Percentiles rank a stretch among this genome's conserved stretches.
phyloP scores from a whole-genome alignment of 2,797 vertebrate species.

The Poeciliopsis paucimaculata region DNA sequence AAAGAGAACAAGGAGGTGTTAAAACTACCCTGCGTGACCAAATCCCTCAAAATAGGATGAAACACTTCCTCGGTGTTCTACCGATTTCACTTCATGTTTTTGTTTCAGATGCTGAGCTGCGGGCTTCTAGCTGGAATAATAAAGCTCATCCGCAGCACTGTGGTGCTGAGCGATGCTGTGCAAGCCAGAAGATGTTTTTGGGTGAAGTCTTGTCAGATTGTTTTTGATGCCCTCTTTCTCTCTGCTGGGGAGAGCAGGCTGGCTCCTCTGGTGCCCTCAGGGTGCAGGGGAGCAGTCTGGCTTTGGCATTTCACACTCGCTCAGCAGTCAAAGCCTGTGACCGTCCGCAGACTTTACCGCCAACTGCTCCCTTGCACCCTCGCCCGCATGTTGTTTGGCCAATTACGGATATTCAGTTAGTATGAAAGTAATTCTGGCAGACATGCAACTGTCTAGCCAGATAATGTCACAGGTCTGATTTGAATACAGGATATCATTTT shows the following conservation, averaged over 20 bases:
- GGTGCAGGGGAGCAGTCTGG: conserved; percentile 72
- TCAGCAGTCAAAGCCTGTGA: conserved; percentile 85
- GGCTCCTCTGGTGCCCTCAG: conserved; percentile 66
- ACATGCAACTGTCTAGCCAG: conserved; percentile 89
- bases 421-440: conserved; percentile 90
- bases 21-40: conserved; percentile 34
- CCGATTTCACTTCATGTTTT: conserved; percentile 20
- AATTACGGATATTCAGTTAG: conserved; percentile 90
- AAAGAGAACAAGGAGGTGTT: conserved; percentile 62
- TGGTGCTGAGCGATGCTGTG: conserved; percentile 12
- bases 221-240: conserved; percentile 62
- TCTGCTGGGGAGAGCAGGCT: conserved; percentile 55
- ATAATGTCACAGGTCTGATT: conserved; percentile 83
- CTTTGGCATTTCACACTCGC: conserved; percentile 85
- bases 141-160: conserved; percentile 21
- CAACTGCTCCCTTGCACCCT: conserved; percentile 80
- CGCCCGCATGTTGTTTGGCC: conserved; percentile 87
- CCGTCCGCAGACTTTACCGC: conserved; percentile 81
- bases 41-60: conserved; percentile 25
- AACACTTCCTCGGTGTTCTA: conserved; percentile 21
- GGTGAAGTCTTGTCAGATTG: conserved; percentile 71
- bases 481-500: conserved; percentile 50
- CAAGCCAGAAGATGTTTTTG: conserved; percentile 54
- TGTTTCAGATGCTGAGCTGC: conserved; percentile 14
- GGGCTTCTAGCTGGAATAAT: conserved; percentile 35